These are phyloP conservation scores for Globicephala melas DNA, from an alignment of 2,113 vertebrate species.

Conservation along the genomic window DNA sequence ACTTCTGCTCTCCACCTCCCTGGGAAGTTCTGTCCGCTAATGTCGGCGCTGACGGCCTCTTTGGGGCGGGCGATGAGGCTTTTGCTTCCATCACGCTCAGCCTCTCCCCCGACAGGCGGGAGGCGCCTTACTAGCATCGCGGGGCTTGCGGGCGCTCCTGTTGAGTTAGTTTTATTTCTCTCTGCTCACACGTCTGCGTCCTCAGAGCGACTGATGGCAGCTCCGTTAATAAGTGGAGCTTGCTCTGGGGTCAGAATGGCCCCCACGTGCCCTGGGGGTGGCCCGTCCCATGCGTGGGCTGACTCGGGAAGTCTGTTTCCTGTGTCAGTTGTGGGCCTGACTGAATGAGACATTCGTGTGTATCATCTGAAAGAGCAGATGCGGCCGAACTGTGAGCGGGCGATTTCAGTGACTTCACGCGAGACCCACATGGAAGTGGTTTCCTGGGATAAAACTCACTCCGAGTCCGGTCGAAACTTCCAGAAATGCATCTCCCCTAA, in stretches of 20 bases:
- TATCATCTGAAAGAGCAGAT: accelerated
- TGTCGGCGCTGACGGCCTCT: accelerated
- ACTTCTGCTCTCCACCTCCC: not conserved
- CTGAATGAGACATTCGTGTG: not conserved
- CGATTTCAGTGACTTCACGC: accelerated
- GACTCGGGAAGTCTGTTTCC: not conserved
- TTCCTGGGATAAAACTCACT: not conserved
- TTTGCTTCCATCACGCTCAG: not conserved
- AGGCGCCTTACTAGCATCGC: not conserved
- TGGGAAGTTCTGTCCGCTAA: not conserved
- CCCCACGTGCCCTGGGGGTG: accelerated
- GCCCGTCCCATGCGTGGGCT: accelerated
- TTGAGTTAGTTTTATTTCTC: not conserved
- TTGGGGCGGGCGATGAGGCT: not conserved
- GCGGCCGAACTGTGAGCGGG: accelerated
- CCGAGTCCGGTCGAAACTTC: not conserved
- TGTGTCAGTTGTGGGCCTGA: not conserved
- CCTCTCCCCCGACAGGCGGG: not conserved
- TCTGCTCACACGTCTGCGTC: accelerated
- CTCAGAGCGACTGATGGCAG: not conserved
- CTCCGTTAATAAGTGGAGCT: not conserved
- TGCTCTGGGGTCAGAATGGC: not conserved
- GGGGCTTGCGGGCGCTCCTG: not conserved
- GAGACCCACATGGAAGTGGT: accelerated
- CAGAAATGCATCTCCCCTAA: accelerated